phyloP scores from a whole-genome alignment of 37 sponge, comb jelly and placozoan species.

The Chondrosia reniformis region DNA sequence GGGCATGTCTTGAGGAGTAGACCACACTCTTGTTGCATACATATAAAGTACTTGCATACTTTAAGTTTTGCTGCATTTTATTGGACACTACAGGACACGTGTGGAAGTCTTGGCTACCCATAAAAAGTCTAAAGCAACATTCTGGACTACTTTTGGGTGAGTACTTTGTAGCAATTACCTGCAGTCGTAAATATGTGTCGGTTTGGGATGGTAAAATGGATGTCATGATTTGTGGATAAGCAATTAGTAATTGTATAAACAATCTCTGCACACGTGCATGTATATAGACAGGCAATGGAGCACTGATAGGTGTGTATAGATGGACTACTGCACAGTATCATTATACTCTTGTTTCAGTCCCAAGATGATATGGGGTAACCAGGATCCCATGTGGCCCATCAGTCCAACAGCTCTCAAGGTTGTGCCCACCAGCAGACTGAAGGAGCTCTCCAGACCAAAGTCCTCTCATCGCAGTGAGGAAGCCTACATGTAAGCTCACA shows the following conservation, averaged over 20 bases:
- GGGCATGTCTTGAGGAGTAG: too few relatives aligned
- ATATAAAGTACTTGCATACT: too few relatives aligned
- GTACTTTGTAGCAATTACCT: background rate
- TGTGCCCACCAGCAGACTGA: slow-evolving; percentile 42
- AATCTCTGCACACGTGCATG: background rate
- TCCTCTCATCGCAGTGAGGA: slow-evolving; percentile 42
- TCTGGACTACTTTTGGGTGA: slow-evolving; percentile 73
- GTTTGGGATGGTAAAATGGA: background rate
- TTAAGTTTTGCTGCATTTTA: too few relatives aligned
- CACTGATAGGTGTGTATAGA: background rate
- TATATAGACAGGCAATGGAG: background rate
- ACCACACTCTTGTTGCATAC: too few relatives aligned
- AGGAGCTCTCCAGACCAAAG: slow-evolving; percentile 68
- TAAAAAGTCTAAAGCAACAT: slow-evolving; percentile 57
- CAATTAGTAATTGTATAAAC: background rate
- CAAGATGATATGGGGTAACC: slow-evolving; percentile 88
- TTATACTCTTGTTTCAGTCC: slow-evolving; percentile 52
- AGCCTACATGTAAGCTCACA: slow-evolving; percentile 65
- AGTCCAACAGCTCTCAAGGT: slow-evolving; percentile 60
- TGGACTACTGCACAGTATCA: too few relatives aligned
- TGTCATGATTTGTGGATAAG: too few relatives aligned
- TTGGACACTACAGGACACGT: slow-evolving; percentile 16
- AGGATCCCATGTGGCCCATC: slow-evolving; percentile 87
- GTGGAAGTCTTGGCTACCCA: slow-evolving; percentile 37
- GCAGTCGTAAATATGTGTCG: background rate